phyloP scores from a whole-genome alignment of 1,140 invertebrate species.

The Rhyacophila brunnea region DNA sequence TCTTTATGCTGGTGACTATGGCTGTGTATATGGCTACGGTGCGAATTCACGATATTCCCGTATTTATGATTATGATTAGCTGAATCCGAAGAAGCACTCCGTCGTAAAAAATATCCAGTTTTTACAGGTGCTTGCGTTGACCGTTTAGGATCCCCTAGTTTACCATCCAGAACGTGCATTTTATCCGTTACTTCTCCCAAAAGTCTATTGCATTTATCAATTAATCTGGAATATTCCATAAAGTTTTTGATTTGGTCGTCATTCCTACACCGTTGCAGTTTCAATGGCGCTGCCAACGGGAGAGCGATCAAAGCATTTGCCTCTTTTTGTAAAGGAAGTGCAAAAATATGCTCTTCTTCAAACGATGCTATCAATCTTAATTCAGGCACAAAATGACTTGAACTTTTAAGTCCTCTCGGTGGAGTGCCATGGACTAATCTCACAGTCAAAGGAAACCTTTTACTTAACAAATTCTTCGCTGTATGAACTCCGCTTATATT shows the following conservation, averaged over 20 bases:
- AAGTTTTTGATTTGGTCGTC: conserved; percentile 76
- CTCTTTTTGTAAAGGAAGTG: conserved; percentile 78
- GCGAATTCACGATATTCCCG: conserved; percentile 38
- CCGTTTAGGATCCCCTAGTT: conserved; percentile 66
- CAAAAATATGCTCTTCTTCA: conserved; percentile 83
- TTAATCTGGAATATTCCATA: conserved; percentile 76
- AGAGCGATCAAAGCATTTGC: conserved; percentile 74
- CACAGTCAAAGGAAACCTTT: conserved; percentile 87
- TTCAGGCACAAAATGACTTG: conserved; percentile 78
- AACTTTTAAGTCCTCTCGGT: conserved; percentile 74
- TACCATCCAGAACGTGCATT: conserved; percentile 75
- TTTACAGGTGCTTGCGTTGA: conserved; percentile 53
- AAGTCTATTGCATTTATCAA: conserved; percentile 76
- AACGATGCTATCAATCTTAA: conserved; percentile 80
- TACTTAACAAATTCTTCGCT: conserved; percentile 79
- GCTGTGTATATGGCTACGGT: conserved; percentile 52
- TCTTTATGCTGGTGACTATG: conserved; percentile 52
- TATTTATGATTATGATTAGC: conserved; percentile 57
- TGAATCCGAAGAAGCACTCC: conserved; percentile 73
- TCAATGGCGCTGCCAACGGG: conserved; percentile 81
- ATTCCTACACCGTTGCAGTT: conserved; percentile 81
- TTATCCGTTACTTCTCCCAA: conserved; percentile 81
- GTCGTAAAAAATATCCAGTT: conserved; percentile 62
- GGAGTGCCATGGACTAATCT: conserved; percentile 84
- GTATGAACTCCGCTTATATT: conserved; percentile 92